Evolutionary conservation across 2,888 invertebrate genomes (phyloP).

Genomic region (Polydrusus cervinus): DNA sequence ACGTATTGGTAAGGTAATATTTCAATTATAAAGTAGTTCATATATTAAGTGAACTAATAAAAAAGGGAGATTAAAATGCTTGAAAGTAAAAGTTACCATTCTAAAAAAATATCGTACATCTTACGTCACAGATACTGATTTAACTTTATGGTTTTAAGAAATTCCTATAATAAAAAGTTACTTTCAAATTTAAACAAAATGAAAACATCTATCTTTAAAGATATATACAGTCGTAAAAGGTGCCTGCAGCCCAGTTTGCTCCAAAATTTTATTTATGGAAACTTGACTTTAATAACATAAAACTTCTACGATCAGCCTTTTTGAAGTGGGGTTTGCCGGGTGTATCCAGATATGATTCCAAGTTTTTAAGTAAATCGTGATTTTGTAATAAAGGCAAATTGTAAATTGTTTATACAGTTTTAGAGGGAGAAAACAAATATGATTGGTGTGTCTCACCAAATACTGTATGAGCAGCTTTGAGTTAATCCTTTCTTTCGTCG

Average conservation of each 20-base stretch:
- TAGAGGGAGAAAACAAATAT: not conserved
- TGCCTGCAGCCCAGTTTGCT: constrained; percentile 15
- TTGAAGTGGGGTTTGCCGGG: constrained; percentile 1
- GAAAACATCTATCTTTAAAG: constrained; percentile 26
- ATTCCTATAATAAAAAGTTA: constrained; percentile 3
- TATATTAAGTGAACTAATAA: no score
- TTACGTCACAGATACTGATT: not conserved
- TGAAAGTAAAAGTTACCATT: no score
- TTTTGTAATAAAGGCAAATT: not conserved
- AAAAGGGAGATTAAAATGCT: no score
- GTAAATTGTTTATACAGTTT: not conserved
- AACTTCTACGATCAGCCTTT: not conserved
- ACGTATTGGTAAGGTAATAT: no score
- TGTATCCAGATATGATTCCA: not conserved
- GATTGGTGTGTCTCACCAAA: no score
- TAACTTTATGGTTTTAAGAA: not conserved
- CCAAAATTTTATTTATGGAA: constrained; percentile 31
- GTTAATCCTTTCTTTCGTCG: no score
- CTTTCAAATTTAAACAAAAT: constrained; percentile 10
- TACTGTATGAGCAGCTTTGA: no score
- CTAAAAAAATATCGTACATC: no score
- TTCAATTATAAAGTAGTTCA: no score
- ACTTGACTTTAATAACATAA: constrained; percentile 27
- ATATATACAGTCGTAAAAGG: constrained; percentile 22
- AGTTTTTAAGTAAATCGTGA: not conserved